A percentile compares a stretch with the other conserved stretches of the same genome.
Conservation (phyloP, 2,113 vertebrate genomes). For the Pseudois nayaur region DNA sequence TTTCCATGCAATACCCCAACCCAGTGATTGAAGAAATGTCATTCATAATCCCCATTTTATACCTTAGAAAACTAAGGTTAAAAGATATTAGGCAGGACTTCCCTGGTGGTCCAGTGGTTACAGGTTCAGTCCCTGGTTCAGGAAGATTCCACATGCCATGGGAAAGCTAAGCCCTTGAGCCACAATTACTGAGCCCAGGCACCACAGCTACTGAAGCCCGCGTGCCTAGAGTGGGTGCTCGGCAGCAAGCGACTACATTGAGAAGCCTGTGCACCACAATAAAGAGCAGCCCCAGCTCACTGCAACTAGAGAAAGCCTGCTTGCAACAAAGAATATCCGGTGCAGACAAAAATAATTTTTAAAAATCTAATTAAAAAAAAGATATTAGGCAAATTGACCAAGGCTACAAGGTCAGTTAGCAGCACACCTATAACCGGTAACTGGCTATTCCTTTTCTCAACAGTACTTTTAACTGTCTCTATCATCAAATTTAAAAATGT, state of each 20-base stretch:
- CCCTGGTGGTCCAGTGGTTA: neutral
- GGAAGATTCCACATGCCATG: neutral
- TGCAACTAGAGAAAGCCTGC: neutral
- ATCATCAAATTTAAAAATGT: neutral
- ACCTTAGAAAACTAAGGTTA: neutral
- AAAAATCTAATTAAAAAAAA: neutral
- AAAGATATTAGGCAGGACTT: neutral
- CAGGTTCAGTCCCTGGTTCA: neutral
- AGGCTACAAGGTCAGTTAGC: neutral
- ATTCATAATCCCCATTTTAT: neutral
- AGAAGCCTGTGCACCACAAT: fast-evolving
- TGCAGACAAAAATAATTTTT: neutral
- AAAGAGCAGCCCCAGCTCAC: neutral
- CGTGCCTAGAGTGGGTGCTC: neutral
- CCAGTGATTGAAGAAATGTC: neutral
- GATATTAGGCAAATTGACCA: neutral
- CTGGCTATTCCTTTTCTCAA: neutral
- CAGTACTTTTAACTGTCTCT: no score
- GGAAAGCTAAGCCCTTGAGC: neutral
- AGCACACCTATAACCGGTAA: neutral
- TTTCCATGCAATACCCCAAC: neutral
- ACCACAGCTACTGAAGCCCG: neutral
- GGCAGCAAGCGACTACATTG: neutral
- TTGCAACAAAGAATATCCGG: neutral
- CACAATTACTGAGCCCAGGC: neutral